Percentiles rank a stretch among this genome's conserved stretches.
Evolutionary conservation across 1,140 invertebrate species (phyloP).

Genomic region (Batillaria attramentaria): DNA sequence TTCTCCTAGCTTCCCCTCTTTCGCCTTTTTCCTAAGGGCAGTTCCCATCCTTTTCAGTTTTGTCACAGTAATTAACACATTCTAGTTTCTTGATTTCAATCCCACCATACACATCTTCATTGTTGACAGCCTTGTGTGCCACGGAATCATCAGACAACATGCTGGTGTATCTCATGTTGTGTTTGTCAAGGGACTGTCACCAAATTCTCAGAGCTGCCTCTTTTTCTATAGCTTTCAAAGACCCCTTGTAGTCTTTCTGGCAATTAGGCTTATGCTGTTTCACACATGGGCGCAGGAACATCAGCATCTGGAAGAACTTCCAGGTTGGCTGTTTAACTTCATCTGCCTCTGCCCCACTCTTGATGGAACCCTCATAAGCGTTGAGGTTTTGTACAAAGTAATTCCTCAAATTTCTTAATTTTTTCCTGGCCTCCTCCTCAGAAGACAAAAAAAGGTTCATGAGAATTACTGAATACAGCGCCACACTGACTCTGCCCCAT

Average conservation of each 20-base stretch:
- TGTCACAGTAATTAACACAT: slow-evolving; percentile 14
- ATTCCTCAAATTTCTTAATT: too few relatives aligned
- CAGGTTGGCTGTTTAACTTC: too few relatives aligned
- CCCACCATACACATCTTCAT: background rate
- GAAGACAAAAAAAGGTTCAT: too few relatives aligned
- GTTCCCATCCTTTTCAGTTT: slow-evolving; percentile 21
- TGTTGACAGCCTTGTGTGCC: background rate
- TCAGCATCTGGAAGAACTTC: too few relatives aligned
- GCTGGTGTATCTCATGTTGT: background rate
- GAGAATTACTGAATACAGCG: too few relatives aligned
- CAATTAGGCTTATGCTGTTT: background rate
- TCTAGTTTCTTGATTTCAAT: slow-evolving; percentile 1
- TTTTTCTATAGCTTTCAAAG: slow-evolving; percentile 17
- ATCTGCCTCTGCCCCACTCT: too few relatives aligned
- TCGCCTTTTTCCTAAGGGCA: slow-evolving; percentile 7
- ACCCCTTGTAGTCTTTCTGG: background rate
- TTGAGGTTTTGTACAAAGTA: too few relatives aligned
- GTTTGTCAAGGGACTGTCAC: background rate
- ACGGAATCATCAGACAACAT: background rate
- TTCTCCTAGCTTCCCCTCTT: background rate
- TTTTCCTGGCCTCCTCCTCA: too few relatives aligned
- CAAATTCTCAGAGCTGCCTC: background rate
- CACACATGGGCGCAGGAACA: background rate
- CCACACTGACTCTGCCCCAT: too few relatives aligned
- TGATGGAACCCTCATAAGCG: too few relatives aligned